Evolutionary conservation across 1,140 invertebrate species (phyloP), one percentile per base, ranked within the genome.

Genomic region (Drosophila elegans): DNA sequence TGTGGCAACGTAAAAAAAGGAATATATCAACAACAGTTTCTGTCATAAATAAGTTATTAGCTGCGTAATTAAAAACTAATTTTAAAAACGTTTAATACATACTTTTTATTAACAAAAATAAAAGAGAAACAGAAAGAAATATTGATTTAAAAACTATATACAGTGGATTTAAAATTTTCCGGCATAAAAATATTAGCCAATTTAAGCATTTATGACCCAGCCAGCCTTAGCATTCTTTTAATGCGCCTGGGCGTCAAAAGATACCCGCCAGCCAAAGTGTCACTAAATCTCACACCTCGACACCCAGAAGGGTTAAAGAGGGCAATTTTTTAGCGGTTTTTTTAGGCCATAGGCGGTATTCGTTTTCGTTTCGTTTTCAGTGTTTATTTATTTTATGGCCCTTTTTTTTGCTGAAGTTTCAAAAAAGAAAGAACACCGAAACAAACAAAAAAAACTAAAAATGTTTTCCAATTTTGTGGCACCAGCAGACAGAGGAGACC

Each of bases 311-410:
- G 72, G 73, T 67, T 75, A 75, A 75, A 46, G 42, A 25, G 41
- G 44, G 7, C 12, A 32, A 45, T 32, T 45, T 55, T 55, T 51
- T 9, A 7, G 55, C 45, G 45, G 36, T 21, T 51, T 60, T 46
- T 67, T 44, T 56, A 34, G 60, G 45, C 60, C 64, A 51, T 51
- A 27, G 60, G 45, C 52, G 66, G 42, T 68, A 61, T 76, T 77
- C 36, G 52, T 77, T 76, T 76, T 77, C 39, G 44, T 77, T 56
- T 62, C 66, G 55, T 66, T 76, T 53, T 48, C 74, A 62, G 45
- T 71, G 74, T 68, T 75, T 78, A 83, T 86, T 88, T 83, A 82
- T 82, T 86, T 69, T 78, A 75, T 51, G 73, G 44, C 66, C 79
- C 54, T 62, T 74, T 80, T 72, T 77, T 74, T 38, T 39, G 60